A percentile compares a stretch with the other conserved stretches of the same genome.
phyloP scores from a whole-genome alignment of 2,113 vertebrate genomes.

The Vidua macroura region DNA sequence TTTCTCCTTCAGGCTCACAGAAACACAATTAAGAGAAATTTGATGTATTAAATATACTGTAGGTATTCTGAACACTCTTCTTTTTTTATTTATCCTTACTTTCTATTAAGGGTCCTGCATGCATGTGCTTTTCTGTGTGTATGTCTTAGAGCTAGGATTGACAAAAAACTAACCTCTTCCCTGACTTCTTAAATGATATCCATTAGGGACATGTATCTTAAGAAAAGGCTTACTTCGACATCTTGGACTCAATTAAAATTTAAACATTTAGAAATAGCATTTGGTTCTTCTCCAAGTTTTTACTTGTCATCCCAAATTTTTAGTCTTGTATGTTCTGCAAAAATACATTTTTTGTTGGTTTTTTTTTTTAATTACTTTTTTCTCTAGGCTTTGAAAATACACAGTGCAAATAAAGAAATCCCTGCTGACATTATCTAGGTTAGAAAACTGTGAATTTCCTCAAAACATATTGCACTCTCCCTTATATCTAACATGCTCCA shows the following conservation, averaged over 20 bases:
- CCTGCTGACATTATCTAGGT: constrained; percentile 7
- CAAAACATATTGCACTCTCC: background rate
- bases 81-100: background rate
- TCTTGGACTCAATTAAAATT: background rate
- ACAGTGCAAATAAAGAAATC: background rate
- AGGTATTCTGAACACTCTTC: background rate
- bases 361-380: background rate
- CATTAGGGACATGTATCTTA: background rate
- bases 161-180: background rate
- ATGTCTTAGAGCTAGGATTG: background rate
- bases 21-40: background rate
- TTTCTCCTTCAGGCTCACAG: background rate
- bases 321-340: background rate
- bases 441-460: constrained; percentile 38
- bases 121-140: background rate
- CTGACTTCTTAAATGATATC: background rate
- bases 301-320: background rate
- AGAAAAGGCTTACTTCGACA: background rate
- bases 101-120: background rate
- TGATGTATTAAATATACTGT: background rate
- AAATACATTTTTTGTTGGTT: background rate
- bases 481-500: background rate
- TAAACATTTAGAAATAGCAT: background rate
- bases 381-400: background rate
- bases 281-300: background rate